Base-by-base conservation (phyloP, 1,140 invertebrate species). In the Parapsyche elsis region DNA sequence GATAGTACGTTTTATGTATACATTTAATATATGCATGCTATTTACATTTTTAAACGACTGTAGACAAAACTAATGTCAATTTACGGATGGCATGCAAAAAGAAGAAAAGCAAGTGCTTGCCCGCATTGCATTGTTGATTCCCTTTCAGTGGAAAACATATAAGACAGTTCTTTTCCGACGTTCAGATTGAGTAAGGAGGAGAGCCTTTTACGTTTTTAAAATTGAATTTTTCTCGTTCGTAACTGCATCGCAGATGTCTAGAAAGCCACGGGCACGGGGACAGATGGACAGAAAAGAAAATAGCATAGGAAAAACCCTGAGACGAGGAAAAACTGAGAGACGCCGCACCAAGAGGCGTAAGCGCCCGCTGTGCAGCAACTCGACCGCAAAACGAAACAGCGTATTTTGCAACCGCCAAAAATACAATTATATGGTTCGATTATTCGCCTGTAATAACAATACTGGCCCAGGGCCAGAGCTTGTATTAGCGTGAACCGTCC, bases 341-440 rank as follows among this genome's bases (percentile, higher is more conserved):
- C 30, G 30, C n/a, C n/a, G n/a, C n/a, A n/a, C n/a, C n/a, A n/a
- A n/a, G n/a, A 38, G 30, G 30, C 1, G 30, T 1, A 38, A 38
- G 7, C 5, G 19, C 16, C 64, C 12, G 26, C 19, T 26, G 49
- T 46, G 74, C 46, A 5, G 2, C 74, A 10, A 77, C 10, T 30
- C 19, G 21, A 44, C 57, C 76, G 76, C 26, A 44, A 77, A 77
- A 77, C 64, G 9, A 77, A 77, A 61, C 53, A 5, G 38, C 30
- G 53, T 30, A 77, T 59, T 64, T 61, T 12, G 30, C 26, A 77
- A 67, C 57, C 53, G 64, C 57, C 57, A 61, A 77, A 77, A 77
- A 77, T 77, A 77, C 76, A 77, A 77, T 77, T 77, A 77, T 77
- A 57, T 64, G 76, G 7, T 64, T 57, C 57, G 76, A 61, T 77